These are phyloP conservation scores for Sarotherodon lohbergeri DNA, from an alignment of 2,113 vertebrate species.

Conservation along the genomic window DNA sequence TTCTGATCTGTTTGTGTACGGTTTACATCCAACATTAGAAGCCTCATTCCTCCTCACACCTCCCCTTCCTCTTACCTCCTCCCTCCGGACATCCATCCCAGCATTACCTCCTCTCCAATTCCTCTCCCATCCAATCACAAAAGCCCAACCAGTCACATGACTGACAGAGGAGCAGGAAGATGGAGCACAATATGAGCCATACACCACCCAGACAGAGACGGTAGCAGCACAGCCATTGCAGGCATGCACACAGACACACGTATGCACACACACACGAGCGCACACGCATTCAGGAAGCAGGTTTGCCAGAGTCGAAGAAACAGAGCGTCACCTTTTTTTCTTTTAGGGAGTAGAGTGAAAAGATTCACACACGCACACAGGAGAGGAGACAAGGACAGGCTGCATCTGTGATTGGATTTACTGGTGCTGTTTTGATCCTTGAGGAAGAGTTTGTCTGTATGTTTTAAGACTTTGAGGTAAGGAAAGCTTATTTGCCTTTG, in stretches of 20 bases:
- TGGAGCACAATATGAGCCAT: conserved; percentile 56
- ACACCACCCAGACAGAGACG: conserved; percentile 46
- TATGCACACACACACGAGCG: neutral
- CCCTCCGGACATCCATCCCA: conserved; percentile 5
- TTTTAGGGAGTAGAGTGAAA: neutral
- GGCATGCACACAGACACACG: neutral
- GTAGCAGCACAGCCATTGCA: conserved; percentile 18
- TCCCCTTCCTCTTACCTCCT: neutral
- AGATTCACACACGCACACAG: neutral
- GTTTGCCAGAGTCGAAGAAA: neutral
- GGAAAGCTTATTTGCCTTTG: neutral
- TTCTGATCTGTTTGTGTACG: neutral
- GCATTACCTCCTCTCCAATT: conserved; percentile 20
- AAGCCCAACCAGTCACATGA: conserved; percentile 53
- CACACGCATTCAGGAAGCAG: conserved; percentile 26
- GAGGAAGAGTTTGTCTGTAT: conserved; percentile 2
- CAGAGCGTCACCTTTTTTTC: neutral
- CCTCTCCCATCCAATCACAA: conserved; percentile 54
- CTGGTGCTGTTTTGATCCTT: neutral
- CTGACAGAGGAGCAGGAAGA: conserved; percentile 66
- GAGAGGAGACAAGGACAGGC: neutral
- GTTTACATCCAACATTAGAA: neutral
- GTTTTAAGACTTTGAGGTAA: conserved; percentile 39
- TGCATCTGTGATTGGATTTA: neutral
- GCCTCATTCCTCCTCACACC: neutral